Evolutionary conservation across 1,140 invertebrate genomes (phyloP), one percentile per base, ranked within the genome.

Genomic region (Spodoptera litura): DNA sequence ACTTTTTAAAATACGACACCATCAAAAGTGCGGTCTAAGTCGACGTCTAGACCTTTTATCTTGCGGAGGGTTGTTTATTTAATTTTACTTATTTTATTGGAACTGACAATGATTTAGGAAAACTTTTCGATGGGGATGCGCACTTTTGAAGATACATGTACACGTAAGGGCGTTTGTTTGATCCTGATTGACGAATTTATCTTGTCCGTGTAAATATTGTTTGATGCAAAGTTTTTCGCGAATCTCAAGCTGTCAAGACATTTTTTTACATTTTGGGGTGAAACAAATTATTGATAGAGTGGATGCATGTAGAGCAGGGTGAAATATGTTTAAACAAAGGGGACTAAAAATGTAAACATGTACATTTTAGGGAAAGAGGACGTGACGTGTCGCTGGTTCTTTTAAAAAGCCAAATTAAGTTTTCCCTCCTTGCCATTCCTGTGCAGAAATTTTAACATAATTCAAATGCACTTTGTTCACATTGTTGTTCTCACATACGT

Each of bases 41-140:
- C 83, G 85, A 20, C 82, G 90, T 88, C 91, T 93, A 91, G 92
- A 92, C 90, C 89, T 93, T 93, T 93, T 92, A 93, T 93, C 89
- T 92, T 79, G 20, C 79, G 71, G 82, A 83, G 89, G 92, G 88
- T 85, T 91, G 91, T 91, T 94, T 92, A 92, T 93, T 93, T 92
- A 91, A 93, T 93, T 93, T 91, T 85, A 89, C 83, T 88, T 89
- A 91, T 91, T 93, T 93, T 93, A 94, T 91, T 91, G 87, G 82
- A 83, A 88, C 84, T 90, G 90, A 93, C 93, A 91, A 90, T 90
- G 89, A 91, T 91, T 93, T 92, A 82, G 83, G 87, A 87, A 89
- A 93, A 88, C 82, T 93, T 91, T 76, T 72, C 81, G 68, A 75
- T 78, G 78, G 83, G 83, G 85, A 73, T 73, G 87, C 74, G 81